Evolutionary conservation across 2,113 vertebrate genomes (phyloP).

Genomic region (Crocuta crocuta): DNA sequence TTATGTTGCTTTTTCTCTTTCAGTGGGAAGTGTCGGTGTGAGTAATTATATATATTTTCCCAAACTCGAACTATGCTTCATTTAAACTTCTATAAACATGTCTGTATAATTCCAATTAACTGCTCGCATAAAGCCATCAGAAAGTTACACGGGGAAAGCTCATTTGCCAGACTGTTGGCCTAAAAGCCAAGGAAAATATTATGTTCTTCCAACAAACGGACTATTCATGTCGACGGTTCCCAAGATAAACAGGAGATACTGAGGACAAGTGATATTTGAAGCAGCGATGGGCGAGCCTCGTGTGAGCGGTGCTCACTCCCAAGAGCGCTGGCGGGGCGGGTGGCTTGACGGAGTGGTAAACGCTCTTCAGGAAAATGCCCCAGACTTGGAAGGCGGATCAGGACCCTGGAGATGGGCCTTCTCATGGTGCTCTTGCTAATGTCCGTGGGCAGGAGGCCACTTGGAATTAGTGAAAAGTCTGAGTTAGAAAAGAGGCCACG

Average conservation of each 20-base stretch:
- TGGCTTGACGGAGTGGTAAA: slow-evolving; percentile 60
- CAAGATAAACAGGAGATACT: slow-evolving; percentile 86
- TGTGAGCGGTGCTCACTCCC: slow-evolving; percentile 68
- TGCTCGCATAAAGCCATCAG: slow-evolving; percentile 82
- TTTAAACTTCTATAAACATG: slow-evolving; percentile 86
- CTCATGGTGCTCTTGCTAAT: background rate
- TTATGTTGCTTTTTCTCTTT: slow-evolving; percentile 80
- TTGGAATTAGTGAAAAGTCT: background rate
- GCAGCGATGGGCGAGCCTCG: slow-evolving; percentile 69
- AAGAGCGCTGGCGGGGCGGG: slow-evolving; percentile 50
- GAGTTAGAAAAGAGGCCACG: background rate
- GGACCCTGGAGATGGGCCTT: slow-evolving; percentile 55
- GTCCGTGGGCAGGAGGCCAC: slow-evolving; percentile 31
- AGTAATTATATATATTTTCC: slow-evolving; percentile 85
- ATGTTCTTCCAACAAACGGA: slow-evolving; percentile 86
- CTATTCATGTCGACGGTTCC: slow-evolving; percentile 85
- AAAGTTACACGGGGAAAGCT: slow-evolving; percentile 83
- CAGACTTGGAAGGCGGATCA: slow-evolving; percentile 32
- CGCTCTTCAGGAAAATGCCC: slow-evolving; percentile 61
- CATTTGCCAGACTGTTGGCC: slow-evolving; percentile 81
- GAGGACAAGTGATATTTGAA: slow-evolving; percentile 80
- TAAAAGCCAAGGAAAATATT: slow-evolving; percentile 89
- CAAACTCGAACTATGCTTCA: slow-evolving; percentile 83
- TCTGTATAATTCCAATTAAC: slow-evolving; percentile 85
- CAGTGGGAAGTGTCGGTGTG: slow-evolving; percentile 82